These are phyloP conservation scores for Leucoraja erinaceus DNA, from an alignment of 2,113 vertebrate species.

Conservation along the genomic window DNA sequence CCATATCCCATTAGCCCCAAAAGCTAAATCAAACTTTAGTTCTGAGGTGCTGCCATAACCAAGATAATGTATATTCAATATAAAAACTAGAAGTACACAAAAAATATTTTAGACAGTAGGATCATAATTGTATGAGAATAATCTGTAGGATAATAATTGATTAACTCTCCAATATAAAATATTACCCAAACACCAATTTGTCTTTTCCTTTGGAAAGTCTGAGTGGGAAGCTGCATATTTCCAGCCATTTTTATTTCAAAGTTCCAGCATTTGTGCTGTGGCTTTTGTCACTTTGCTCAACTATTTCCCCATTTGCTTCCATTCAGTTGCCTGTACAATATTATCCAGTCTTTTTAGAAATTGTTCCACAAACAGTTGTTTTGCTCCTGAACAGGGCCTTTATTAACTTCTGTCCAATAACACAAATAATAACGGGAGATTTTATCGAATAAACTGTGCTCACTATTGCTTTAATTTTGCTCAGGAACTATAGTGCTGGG, in stretches of 20 bases:
- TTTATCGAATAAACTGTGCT: not conserved
- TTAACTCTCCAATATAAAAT: not conserved
- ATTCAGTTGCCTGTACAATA: no score
- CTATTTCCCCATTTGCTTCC: not conserved
- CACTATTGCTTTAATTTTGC: not conserved
- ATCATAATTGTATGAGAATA: not conserved
- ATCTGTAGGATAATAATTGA: not conserved
- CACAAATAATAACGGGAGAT: not conserved
- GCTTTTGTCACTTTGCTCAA: not conserved
- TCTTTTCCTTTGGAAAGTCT: not conserved
- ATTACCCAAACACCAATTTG: not conserved
- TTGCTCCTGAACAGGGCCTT: not conserved
- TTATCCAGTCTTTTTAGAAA: not conserved
- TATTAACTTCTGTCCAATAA: no score
- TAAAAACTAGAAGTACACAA: not conserved
- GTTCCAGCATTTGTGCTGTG: not conserved
- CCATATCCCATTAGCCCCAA: no score
- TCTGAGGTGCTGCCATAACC: not conserved
- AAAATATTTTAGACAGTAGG: not conserved
- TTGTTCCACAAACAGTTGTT: not conserved
- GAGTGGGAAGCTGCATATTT: not conserved
- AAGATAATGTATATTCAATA: not conserved
- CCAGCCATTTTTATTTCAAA: not conserved
- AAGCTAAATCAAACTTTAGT: not conserved
- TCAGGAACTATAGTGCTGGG: not conserved